A percentile compares a stretch with the other conserved stretches of the same genome.
Conservation (phyloP, 2,113 vertebrate genomes). For the Chionodraco myersi region DNA sequence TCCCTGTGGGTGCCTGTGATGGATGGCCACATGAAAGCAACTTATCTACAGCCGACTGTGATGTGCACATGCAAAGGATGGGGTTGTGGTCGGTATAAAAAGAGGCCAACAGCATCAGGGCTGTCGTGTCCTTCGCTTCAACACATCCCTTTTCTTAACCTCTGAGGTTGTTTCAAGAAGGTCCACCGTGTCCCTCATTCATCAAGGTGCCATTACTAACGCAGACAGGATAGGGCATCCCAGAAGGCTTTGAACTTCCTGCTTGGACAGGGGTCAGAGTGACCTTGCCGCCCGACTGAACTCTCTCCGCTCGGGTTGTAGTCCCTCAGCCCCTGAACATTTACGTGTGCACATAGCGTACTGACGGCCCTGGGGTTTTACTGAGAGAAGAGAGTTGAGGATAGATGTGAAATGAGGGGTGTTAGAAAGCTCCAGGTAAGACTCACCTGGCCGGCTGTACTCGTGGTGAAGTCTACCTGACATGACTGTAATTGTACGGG, state of each 20-base stretch:
- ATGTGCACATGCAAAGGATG: slow-evolving; percentile 21
- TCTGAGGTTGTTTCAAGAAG: slow-evolving; percentile 17
- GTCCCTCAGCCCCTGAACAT: slow-evolving; percentile 39
- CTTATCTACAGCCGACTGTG: slow-evolving; percentile 19
- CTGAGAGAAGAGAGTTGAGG: slow-evolving; percentile 20
- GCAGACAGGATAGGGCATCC: slow-evolving; percentile 54
- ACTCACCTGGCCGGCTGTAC: not conserved
- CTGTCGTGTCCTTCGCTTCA: slow-evolving; percentile 8
- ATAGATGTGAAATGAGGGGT: slow-evolving; percentile 5
- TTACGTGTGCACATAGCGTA: slow-evolving; percentile 17
- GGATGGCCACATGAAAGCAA: slow-evolving; percentile 57
- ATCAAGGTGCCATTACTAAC: slow-evolving; percentile 34
- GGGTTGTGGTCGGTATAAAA: slow-evolving; percentile 35
- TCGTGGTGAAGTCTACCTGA: not conserved
- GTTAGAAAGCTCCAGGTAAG: not conserved
- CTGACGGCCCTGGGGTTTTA: slow-evolving; percentile 15
- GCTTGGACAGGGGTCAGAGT: slow-evolving; percentile 59
- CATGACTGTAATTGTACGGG: not conserved
- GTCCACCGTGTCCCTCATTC: slow-evolving; percentile 38
- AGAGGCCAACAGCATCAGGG: slow-evolving; percentile 2
- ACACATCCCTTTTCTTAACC: slow-evolving; percentile 18
- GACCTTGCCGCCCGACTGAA: slow-evolving; percentile 70
- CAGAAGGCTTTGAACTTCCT: slow-evolving; percentile 53
- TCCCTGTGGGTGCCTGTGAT: slow-evolving; percentile 68
- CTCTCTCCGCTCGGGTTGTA: slow-evolving; percentile 26